These are phyloP conservation scores for Pomatorhinus ruficollis DNA, from an alignment of 2,113 vertebrate genomes.

Conservation along the genomic window DNA sequence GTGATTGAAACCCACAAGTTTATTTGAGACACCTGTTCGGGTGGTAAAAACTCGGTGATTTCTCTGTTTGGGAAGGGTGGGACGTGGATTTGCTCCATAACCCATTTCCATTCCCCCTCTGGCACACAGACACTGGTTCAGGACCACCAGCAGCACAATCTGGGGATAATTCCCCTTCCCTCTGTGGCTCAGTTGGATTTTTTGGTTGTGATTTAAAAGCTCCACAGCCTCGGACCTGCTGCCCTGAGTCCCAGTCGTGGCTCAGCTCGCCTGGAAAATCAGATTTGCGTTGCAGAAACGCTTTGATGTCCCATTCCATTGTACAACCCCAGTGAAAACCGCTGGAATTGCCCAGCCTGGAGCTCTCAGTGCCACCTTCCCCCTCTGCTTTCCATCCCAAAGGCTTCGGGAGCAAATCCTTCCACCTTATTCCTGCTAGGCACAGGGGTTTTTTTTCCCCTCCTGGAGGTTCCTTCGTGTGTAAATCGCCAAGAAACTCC, in stretches of 20 bases:
- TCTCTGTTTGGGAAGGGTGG: background rate
- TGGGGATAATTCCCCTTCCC: background rate
- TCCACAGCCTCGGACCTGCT: background rate
- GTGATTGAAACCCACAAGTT: background rate
- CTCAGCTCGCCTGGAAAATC: background rate
- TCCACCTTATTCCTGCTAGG: background rate
- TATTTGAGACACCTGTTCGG: too few relatives aligned
- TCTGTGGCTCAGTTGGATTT: background rate
- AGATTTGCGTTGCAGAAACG: background rate
- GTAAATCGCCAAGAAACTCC: background rate
- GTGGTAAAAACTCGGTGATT: background rate
- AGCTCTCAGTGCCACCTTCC: background rate
- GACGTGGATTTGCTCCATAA: background rate
- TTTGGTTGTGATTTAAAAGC: background rate
- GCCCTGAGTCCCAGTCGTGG: background rate
- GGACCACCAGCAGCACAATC: background rate
- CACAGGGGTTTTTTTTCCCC: background rate
- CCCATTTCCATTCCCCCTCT: background rate
- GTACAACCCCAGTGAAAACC: background rate
- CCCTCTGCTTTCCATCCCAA: background rate
- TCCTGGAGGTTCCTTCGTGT: rapidly evolving
- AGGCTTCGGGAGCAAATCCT: background rate
- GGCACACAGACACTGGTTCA: background rate
- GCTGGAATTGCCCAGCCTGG: background rate
- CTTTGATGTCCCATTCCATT: background rate